Conservation (phyloP, 1,140 invertebrate species). For the Reticulitermes speratus region DNA sequence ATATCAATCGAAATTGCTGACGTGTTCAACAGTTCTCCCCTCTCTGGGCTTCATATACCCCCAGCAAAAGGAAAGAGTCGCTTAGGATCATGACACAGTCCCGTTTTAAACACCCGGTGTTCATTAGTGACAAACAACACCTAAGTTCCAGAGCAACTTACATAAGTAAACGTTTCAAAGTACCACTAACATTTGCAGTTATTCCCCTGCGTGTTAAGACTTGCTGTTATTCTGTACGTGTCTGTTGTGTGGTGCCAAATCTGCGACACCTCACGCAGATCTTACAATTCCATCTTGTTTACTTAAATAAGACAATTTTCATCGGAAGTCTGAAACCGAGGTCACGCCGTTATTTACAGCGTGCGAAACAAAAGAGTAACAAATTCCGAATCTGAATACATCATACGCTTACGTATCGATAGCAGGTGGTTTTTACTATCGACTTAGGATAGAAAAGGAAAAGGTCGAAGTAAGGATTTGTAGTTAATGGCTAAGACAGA, state of each 20-base stretch:
- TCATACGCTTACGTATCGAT: not conserved
- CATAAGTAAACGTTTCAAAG: not conserved
- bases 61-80: not conserved
- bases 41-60: not conserved
- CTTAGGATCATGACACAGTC: not conserved
- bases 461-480: too few species aligned
- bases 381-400: not conserved
- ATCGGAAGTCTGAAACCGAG: not conserved
- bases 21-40: too few species aligned
- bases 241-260: not conserved
- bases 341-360: not conserved
- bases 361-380: not conserved
- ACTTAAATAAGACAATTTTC: not conserved
- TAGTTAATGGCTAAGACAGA: too few species aligned
- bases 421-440: not conserved
- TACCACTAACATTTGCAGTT: not conserved
- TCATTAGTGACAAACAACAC: not conserved
- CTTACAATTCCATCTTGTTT: not conserved
- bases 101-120: not conserved
- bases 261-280: not conserved
- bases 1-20: not conserved
- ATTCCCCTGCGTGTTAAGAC: constrained; percentile 9
- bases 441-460: too few species aligned
- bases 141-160: not conserved
- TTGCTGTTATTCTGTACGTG: constrained; percentile 5